Evolutionary conservation across 2,797 vertebrate genomes (phyloP).

Genomic region (Pipistrellus nathusii): DNA sequence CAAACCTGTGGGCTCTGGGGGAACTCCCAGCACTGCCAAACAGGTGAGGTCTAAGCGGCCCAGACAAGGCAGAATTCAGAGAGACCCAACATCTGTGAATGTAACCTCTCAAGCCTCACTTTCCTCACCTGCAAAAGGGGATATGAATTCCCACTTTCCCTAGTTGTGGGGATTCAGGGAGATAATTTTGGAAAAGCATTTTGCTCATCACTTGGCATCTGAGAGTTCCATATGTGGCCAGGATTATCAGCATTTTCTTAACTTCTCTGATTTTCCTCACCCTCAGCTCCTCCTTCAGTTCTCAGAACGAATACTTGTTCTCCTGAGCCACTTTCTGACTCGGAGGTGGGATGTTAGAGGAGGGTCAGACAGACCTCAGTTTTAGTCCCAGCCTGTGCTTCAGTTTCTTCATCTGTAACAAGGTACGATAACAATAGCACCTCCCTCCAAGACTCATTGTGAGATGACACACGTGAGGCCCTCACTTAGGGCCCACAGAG

Average conservation of each 20-base stretch:
- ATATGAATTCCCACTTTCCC: not conserved
- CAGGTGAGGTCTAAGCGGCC: not conserved
- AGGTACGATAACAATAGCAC: not conserved
- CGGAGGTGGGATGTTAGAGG: not conserved
- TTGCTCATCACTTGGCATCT: not conserved
- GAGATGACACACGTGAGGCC: not conserved
- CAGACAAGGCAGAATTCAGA: not conserved
- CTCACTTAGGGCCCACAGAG: not conserved
- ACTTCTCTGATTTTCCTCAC: not conserved
- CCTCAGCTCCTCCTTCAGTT: not conserved
- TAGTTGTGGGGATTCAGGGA: not conserved
- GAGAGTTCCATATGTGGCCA: not conserved
- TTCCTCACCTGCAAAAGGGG: not conserved
- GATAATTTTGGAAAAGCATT: not conserved
- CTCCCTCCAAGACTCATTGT: not conserved
- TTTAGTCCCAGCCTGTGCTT: not conserved
- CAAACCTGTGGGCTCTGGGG: not conserved
- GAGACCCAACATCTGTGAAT: not conserved
- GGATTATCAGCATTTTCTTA: not conserved
- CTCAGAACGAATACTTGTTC: not conserved
- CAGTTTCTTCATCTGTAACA: not conserved
- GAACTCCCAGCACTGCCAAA: not conserved
- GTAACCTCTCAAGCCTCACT: not conserved
- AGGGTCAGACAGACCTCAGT: not conserved
- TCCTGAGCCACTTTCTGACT: not conserved